Base-by-base conservation (phyloP, 2,113 vertebrate species). In the Alexandromys fortis region DNA sequence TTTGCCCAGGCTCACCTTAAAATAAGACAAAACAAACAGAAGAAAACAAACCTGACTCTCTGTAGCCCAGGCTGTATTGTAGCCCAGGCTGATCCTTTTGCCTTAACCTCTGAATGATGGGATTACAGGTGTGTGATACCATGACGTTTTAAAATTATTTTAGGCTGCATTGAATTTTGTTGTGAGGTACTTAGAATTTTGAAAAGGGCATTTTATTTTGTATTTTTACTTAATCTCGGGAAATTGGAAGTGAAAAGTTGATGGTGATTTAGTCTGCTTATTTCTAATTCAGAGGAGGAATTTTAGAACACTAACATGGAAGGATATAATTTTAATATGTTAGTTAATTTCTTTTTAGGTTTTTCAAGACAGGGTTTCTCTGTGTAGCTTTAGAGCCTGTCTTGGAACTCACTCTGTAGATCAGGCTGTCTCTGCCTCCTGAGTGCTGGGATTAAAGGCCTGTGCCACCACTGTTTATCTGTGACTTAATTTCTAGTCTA, bases 181-280 rank as follows among this genome's bases (percentile, higher is more conserved):
- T 77, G 61, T 85, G 47, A 97, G 63, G 30, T 11, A 6, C 47
- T 92, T 94, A 81, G 47, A 81, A 63, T 91, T 95, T 92, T 42
- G 12, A 12, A 45, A 22, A 0, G 1, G 22, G 24, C 52, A 19
- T 24, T 96, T 88, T 47, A 8, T 90, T 91, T 76, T 24, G 33
- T 89, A 65, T 86, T 94, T 96, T 95, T 76, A 70, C 47, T 42
- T 73, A 83, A 85, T 88, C 28, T 30, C 76, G 88, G 63, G 65
- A 86, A 89, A 86, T 85, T 94, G 77, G 49, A 86, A 96, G n/a
- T 90, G 47, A 95, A 82, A 91, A 91, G 82, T 86, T 68, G 58
- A 63, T 82, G 92, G 49, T 68, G 42, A 91, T 79, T 94, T 86
- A 94, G 35, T 94, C 33, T 96, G 11, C 1, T 1, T 82, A 93